Evolutionary conservation across 2,797 vertebrate species (phyloP).

Genomic region (Dermochelys coriacea): DNA sequence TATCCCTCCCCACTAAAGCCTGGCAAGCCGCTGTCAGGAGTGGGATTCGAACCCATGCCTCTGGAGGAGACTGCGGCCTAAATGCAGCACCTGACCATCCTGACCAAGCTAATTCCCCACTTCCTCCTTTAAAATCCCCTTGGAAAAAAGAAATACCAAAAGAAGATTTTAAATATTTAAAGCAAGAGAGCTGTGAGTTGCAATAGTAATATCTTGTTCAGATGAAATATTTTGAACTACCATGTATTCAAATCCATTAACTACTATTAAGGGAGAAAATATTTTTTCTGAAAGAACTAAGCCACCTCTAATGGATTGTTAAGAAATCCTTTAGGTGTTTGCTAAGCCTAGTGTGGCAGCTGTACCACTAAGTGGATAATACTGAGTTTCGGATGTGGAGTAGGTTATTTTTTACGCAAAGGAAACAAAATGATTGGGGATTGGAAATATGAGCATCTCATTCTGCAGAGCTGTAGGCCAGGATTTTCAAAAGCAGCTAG

Average conservation of each 20-base stretch:
- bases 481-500: background rate
- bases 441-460: background rate
- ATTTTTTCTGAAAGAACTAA: background rate
- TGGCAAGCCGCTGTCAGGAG: too few relatives aligned
- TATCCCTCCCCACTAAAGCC: too few relatives aligned
- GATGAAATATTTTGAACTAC: background rate
- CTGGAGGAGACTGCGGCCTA: too few relatives aligned
- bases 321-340: background rate
- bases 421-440: background rate
- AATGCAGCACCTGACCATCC: too few relatives aligned
- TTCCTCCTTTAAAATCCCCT: background rate
- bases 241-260: background rate
- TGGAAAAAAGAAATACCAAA: conserved; percentile 1
- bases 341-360: background rate
- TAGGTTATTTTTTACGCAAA: background rate
- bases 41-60: too few relatives aligned
- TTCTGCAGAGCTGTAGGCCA: background rate
- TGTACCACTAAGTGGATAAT: background rate
- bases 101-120: background rate
- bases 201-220: background rate
- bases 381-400: background rate
- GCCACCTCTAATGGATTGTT: background rate
- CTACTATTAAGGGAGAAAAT: background rate
- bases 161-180: background rate
- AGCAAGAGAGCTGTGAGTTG: background rate